Conservation (phyloP, 2,797 vertebrate genomes). For the Oophaga sylvatica region DNA sequence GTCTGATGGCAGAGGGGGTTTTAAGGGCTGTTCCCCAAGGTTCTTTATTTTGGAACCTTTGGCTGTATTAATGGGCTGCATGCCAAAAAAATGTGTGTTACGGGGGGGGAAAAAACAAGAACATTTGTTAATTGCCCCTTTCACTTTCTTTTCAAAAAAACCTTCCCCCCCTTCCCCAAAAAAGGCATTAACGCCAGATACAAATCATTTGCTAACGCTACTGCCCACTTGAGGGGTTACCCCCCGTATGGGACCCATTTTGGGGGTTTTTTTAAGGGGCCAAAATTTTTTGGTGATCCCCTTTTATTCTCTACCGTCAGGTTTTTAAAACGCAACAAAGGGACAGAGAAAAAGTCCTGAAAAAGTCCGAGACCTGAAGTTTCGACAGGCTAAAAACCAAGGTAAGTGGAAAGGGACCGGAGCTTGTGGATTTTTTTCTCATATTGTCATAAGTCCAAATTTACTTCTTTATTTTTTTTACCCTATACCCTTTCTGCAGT, state of each 20-base stretch:
- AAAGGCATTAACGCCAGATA: neutral
- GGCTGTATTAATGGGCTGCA: neutral
- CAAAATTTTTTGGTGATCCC: neutral
- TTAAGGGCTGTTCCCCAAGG: too few relatives aligned
- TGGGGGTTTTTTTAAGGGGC: neutral
- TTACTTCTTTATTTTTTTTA: too few relatives aligned
- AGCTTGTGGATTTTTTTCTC: neutral
- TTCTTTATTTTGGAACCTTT: neutral
- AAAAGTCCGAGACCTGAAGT: conserved; percentile 87
- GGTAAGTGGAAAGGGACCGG: conserved; percentile 68
- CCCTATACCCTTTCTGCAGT: too few relatives aligned
- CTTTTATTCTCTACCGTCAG: conserved; percentile 65
- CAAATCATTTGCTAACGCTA: neutral
- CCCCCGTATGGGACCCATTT: neutral
- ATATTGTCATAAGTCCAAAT: neutral
- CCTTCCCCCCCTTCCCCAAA: neutral
- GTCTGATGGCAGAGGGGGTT: too few relatives aligned
- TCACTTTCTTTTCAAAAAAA: neutral
- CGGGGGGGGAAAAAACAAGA: neutral
- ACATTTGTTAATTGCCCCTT: neutral
- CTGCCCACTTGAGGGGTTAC: neutral
- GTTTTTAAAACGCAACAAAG: conserved; percentile 85
- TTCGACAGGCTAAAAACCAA: conserved; percentile 90
- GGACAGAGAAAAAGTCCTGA: conserved; percentile 82
- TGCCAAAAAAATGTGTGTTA: neutral